A percentile compares a stretch with the other conserved stretches of the same genome.
Evolutionary conservation across 2,113 vertebrate species (phyloP).

Genomic region (Uria aalge): DNA sequence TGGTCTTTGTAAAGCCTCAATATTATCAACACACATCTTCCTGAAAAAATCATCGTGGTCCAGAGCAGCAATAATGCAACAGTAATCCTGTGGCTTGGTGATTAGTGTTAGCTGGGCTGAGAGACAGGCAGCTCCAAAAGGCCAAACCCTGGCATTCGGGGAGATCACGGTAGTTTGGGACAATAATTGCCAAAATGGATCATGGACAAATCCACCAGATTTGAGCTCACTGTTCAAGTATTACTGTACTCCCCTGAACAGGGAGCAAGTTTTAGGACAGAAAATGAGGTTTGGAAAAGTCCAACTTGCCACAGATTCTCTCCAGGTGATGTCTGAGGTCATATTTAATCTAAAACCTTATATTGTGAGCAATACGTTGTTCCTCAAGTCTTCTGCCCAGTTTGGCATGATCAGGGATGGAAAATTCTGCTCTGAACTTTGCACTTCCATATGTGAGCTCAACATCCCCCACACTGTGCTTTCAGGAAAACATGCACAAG

Average conservation of each 20-base stretch:
- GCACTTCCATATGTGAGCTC: not conserved
- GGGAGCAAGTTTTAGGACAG: not conserved
- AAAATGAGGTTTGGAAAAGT: not conserved
- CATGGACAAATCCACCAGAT: not conserved
- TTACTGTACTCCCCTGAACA: not conserved
- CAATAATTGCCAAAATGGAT: conserved; percentile 9
- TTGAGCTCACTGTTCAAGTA: not conserved
- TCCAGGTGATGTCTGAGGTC: not conserved
- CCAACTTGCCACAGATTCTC: not conserved
- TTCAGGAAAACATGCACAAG: not conserved
- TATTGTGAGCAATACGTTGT: not conserved
- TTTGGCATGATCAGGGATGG: not conserved
- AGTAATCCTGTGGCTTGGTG: not conserved
- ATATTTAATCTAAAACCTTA: not conserved
- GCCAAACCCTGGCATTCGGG: not conserved
- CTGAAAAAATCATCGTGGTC: not conserved
- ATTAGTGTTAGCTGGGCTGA: not conserved
- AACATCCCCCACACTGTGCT: rapidly evolving
- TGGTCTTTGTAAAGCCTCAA: not conserved
- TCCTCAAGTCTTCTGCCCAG: not conserved
- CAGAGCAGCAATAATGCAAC: not conserved
- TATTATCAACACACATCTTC: not conserved
- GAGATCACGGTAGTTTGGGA: not conserved
- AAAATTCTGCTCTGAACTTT: not conserved
- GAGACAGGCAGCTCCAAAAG: not conserved